Evolutionary conservation across 1,140 invertebrate genomes (phyloP).

Genomic region (Phymastichus coffea): DNA sequence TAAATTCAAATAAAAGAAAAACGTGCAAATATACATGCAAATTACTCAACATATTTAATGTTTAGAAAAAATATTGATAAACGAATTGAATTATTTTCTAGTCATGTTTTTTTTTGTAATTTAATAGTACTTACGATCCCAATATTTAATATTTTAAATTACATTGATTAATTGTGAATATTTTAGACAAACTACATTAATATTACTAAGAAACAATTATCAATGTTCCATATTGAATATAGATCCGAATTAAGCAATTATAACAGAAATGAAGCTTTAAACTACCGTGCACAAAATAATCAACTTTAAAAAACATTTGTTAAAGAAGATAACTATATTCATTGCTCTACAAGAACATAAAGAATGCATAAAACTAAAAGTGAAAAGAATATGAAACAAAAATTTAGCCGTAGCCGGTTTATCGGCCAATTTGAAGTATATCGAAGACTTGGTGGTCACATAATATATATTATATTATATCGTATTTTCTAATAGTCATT

Average conservation of each 20-base stretch:
- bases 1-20: conserved; percentile 28
- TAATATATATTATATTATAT: background rate
- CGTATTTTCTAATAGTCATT: too few relatives aligned
- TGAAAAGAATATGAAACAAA: conserved; percentile 7
- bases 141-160: too few relatives aligned
- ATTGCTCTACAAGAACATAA: background rate
- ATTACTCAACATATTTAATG: too few relatives aligned
- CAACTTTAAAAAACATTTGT: conserved; percentile 13
- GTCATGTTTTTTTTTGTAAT: too few relatives aligned
- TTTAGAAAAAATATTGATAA: background rate
- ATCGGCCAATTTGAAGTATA: background rate
- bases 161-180: too few relatives aligned
- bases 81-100: too few relatives aligned
- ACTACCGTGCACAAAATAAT: conserved; percentile 19
- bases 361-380: conserved; percentile 6
- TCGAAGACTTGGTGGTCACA: background rate
- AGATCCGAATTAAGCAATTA: too few relatives aligned
- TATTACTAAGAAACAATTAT: too few relatives aligned
- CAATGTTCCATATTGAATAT: too few relatives aligned
- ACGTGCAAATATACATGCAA: conserved; percentile 42
- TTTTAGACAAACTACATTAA: too few relatives aligned
- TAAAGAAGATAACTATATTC: background rate
- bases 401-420: background rate
- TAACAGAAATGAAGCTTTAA: conserved; percentile 12
- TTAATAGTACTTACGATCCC: too few relatives aligned